Percentiles rank a stretch among this genome's conserved stretches.
phyloP scores from a whole-genome alignment of 1,140 invertebrate genomes.

The Euglossa dilemma region DNA sequence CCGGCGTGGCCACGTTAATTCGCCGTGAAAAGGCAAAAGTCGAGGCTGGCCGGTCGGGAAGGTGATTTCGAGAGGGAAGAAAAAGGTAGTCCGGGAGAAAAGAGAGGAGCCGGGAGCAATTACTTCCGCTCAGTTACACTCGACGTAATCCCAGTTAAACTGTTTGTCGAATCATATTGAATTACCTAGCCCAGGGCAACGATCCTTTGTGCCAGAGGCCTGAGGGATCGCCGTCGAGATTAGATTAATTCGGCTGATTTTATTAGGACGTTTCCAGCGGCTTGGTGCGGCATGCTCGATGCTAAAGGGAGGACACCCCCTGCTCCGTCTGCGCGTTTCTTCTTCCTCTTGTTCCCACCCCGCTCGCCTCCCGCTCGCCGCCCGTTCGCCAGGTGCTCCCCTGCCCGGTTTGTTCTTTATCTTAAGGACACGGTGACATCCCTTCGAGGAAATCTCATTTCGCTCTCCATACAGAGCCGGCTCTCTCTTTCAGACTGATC shows the following conservation, averaged over 20 bases:
- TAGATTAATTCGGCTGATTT: constrained; percentile 77
- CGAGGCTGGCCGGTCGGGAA: neutral
- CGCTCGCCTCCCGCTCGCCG: neutral
- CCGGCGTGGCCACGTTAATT: neutral
- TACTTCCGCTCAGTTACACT: constrained; percentile 77
- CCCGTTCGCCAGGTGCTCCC: constrained; percentile 49
- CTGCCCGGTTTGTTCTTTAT: constrained; percentile 49
- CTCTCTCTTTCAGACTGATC: constrained; percentile 7
- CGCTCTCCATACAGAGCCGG: constrained; percentile 30
- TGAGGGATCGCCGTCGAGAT: constrained; percentile 70
- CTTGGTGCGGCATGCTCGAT: constrained; percentile 28
- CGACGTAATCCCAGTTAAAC: constrained; percentile 76
- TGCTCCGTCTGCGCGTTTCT: neutral
- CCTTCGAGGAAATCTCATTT: constrained; percentile 61
- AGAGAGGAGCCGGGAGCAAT: constrained; percentile 61
- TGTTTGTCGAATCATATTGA: constrained; percentile 79
- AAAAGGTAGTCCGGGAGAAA: constrained; percentile 29
- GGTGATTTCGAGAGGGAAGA: neutral
- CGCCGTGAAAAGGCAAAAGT: neutral
- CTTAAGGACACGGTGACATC: constrained; percentile 59
- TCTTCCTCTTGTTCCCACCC: constrained; percentile 26
- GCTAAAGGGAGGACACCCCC: neutral
- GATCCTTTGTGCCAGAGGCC: constrained; percentile 70
- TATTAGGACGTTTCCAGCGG: constrained; percentile 71
- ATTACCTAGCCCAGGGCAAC: constrained; percentile 72